Percentiles rank a stretch among this genome's conserved stretches.
These are phyloP conservation scores for Dipodomys merriami DNA, from an alignment of 2,113 vertebrate species.

Conservation along the genomic window DNA sequence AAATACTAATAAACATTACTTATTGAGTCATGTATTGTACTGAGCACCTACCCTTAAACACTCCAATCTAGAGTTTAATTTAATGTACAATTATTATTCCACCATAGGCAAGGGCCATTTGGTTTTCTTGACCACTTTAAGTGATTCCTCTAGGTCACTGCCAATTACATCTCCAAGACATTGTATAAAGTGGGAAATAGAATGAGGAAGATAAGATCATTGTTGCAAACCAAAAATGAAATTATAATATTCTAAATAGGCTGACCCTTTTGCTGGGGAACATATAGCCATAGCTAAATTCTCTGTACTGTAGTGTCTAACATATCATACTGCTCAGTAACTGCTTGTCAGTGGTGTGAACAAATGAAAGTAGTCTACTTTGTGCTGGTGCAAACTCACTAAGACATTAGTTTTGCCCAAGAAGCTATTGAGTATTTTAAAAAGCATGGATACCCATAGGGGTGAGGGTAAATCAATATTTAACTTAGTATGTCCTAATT, in stretches of 20 bases:
- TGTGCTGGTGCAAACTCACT: not conserved
- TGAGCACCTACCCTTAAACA: not conserved
- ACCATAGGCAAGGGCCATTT: not conserved
- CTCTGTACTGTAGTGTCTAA: not conserved
- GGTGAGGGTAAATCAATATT: slow-evolving; percentile 14
- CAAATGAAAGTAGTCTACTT: slow-evolving; percentile 10
- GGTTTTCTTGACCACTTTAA: not conserved
- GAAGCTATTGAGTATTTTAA: not conserved
- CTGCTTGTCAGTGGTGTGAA: not conserved
- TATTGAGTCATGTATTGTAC: not conserved
- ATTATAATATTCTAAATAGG: not conserved
- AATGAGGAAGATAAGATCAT: not conserved
- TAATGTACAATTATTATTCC: not conserved
- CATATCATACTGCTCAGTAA: not conserved
- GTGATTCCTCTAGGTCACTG: not conserved
- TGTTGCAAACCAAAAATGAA: slow-evolving; percentile 25
- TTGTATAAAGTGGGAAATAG: not conserved
- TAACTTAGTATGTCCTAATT: slow-evolving; percentile 34
- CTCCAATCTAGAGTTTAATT: not conserved
- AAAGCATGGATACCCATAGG: not conserved
- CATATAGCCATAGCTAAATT: not conserved
- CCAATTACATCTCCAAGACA: not conserved
- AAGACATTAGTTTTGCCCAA: not conserved
- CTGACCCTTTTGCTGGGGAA: not conserved
- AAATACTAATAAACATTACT: not conserved